phyloP scores from a whole-genome alignment of 2,888 invertebrate genomes.

The Diaphora mendica region DNA sequence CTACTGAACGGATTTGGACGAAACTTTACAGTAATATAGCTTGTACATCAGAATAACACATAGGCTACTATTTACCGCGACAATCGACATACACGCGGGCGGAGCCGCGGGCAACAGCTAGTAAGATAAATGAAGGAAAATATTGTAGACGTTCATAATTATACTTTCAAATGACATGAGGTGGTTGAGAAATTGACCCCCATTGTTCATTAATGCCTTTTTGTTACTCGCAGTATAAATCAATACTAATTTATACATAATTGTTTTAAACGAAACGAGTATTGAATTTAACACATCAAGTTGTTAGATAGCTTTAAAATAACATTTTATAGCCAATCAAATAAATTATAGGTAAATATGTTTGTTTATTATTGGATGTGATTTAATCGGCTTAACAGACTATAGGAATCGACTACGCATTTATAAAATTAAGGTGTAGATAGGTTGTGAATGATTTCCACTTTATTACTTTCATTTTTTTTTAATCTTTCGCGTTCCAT shows the following conservation, averaged over 20 bases:
- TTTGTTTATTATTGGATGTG: background rate
- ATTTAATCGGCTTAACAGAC: background rate
- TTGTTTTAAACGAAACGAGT: background rate
- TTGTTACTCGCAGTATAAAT: background rate
- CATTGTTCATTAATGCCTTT: constrained; percentile 16
- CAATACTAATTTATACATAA: background rate
- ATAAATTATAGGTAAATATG: background rate
- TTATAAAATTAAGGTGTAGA: background rate
- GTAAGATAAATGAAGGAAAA: background rate
- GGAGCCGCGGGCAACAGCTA: no score
- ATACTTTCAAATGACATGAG: background rate
- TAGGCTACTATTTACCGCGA: no score
- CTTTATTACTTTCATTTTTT: background rate
- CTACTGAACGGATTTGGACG: no score
- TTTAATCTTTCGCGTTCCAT: no score
- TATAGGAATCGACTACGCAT: background rate
- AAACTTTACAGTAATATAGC: no score
- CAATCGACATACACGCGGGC: no score
- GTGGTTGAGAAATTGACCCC: constrained; percentile 7
- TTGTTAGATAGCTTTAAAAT: background rate
- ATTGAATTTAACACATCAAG: background rate
- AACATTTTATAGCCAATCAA: background rate
- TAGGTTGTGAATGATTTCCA: background rate
- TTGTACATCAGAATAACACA: no score
- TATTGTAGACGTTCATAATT: background rate